Conservation (phyloP, 2,888 invertebrate species). For the Stenodera caucasica region DNA sequence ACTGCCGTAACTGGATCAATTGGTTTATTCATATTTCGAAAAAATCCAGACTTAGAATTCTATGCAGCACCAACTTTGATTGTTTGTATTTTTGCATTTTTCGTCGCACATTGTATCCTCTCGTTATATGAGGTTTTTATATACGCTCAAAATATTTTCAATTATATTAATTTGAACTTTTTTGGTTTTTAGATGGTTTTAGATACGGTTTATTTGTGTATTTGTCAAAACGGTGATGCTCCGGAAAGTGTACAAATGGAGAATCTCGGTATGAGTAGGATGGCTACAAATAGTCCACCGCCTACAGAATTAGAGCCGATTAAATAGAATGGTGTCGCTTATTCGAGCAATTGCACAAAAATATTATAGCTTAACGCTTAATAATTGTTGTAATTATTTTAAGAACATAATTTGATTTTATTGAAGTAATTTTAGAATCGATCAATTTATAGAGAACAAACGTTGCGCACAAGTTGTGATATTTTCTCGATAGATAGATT, state of each 20-base stretch:
- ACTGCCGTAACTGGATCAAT: conserved; percentile 81
- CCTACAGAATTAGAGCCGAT: conserved; percentile 56
- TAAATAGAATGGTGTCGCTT: conserved; percentile 42
- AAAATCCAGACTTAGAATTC: conserved; percentile 74
- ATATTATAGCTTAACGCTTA: neutral
- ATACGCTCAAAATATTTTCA: neutral
- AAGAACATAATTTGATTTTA: neutral
- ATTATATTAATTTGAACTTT: conserved; percentile 9
- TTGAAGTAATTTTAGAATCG: neutral
- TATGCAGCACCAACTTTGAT: conserved; percentile 85
- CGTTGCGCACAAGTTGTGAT: conserved; percentile 7
- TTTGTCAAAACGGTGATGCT: conserved; percentile 89
- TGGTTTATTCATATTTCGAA: conserved; percentile 75
- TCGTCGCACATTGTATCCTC: conserved; percentile 90
- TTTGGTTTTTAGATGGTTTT: conserved; percentile 78
- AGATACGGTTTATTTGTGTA: conserved; percentile 90
- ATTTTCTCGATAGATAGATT: neutral
- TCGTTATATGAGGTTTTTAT: conserved; percentile 94
- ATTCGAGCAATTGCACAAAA: neutral
- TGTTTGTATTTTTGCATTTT: conserved; percentile 83
- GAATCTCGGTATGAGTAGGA: conserved; percentile 69
- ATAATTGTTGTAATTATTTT: conserved; percentile 2
- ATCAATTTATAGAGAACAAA: neutral
- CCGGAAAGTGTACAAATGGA: conserved; percentile 80
- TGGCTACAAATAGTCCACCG: conserved; percentile 35